Conservation (phyloP, 2,797 vertebrate species). For the Enteromius paludinosus region DNA sequence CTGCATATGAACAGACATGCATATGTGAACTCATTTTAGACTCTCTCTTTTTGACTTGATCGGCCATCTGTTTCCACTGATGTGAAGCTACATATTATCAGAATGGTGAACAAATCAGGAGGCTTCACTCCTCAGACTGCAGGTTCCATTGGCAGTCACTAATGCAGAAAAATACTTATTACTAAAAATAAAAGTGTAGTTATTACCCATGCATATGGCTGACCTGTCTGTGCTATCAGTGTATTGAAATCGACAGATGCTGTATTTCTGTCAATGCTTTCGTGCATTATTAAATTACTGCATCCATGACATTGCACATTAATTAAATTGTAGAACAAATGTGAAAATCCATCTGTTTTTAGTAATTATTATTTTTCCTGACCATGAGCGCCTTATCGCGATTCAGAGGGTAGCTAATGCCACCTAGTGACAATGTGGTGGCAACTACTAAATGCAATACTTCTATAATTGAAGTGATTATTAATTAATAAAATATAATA, state of each 20-base stretch:
- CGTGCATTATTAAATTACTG: neutral
- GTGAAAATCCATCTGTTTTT: neutral
- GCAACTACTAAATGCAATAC: neutral
- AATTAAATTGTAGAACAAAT: neutral
- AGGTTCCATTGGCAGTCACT: constrained; percentile 7
- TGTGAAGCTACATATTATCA: constrained; percentile 49
- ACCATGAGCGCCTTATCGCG: neutral
- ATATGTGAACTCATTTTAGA: constrained; percentile 50
- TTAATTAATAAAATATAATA: neutral
- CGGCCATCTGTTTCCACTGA: constrained; percentile 47
- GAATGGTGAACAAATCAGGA: constrained; percentile 45
- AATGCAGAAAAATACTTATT: constrained; percentile 49
- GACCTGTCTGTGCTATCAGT: neutral
- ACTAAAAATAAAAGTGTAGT: constrained; percentile 47
- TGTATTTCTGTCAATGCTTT: neutral
- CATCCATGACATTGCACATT: neutral
- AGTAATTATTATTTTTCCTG: neutral
- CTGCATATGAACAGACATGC: constrained; percentile 57
- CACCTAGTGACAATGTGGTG: constrained; percentile 14
- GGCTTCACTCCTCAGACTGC: constrained; percentile 21
- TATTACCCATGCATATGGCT: constrained; percentile 10
- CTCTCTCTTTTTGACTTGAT: constrained; percentile 47
- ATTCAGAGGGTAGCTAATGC: neutral
- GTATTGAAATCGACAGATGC: constrained; percentile 4
- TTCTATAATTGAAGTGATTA: neutral